Evolutionary conservation across 2,797 vertebrate species (phyloP).

Genomic region (Lithobates sylvaticus): DNA sequence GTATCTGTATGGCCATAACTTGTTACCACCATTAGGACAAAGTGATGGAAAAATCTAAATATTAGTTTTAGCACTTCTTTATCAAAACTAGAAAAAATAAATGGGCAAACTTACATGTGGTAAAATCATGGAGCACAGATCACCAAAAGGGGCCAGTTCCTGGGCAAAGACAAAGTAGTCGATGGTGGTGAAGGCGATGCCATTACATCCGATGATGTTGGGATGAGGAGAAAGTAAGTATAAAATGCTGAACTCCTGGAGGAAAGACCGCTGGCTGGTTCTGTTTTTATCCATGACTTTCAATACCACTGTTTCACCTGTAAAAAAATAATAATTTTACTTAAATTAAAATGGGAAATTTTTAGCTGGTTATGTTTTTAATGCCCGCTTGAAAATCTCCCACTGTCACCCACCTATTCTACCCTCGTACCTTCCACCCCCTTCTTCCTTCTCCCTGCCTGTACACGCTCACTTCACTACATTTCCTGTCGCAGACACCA

Average conservation of each 20-base stretch:
- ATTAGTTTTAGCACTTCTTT: too few species aligned
- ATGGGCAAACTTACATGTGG: not conserved
- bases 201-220: not conserved
- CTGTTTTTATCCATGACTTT: not conserved
- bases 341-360: too few species aligned
- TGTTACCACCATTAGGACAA: too few species aligned
- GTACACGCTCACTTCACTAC: too few species aligned
- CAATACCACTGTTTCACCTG: not conserved
- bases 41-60: not conserved
- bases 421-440: too few species aligned
- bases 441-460: too few species aligned
- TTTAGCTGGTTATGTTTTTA: too few species aligned
- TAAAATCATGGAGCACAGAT: not conserved
- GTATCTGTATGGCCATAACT: too few species aligned
- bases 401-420: too few species aligned
- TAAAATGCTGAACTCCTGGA: not conserved
- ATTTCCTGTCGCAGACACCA: too few species aligned
- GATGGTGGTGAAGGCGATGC: not conserved
- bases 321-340: not conserved
- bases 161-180: conserved; percentile 5
- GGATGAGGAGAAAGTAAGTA: not conserved
- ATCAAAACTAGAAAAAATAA: too few species aligned
- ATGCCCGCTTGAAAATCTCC: too few species aligned
- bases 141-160: not conserved
- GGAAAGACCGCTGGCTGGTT: not conserved